Evolutionary conservation across 2,797 vertebrate genomes (phyloP).

Genomic region (Rhyacichthys aspro): DNA sequence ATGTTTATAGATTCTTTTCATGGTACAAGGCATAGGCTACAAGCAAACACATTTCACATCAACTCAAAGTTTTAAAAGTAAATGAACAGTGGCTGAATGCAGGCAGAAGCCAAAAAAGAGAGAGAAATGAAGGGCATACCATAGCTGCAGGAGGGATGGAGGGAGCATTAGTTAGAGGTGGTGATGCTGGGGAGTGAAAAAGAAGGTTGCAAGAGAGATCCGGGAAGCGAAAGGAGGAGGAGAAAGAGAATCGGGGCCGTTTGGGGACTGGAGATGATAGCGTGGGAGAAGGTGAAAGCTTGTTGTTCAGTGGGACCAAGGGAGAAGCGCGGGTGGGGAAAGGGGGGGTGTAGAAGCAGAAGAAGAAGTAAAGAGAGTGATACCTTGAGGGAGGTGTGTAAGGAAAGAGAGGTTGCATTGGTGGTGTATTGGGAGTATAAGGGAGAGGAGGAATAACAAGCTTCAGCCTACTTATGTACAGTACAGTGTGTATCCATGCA

Average conservation of each 20-base stretch:
- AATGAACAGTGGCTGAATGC: conserved; percentile 6
- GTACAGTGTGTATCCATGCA: conserved; percentile 14
- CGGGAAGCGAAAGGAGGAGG: conserved; percentile 40
- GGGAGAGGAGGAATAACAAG: conserved; percentile 68
- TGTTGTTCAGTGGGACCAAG: conserved; percentile 69
- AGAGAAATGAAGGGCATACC: conserved; percentile 22
- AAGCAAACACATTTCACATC: background rate
- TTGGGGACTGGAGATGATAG: conserved; percentile 62
- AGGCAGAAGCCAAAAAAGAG: background rate
- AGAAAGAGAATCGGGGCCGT: conserved; percentile 43
- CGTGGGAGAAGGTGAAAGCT: conserved; percentile 68
- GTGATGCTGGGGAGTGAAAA: conserved; percentile 49
- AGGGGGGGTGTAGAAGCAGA: conserved; percentile 8
- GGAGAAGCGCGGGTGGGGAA: conserved; percentile 39
- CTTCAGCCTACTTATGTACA: conserved; percentile 61
- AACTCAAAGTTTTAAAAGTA: background rate
- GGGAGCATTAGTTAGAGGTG: conserved; percentile 48
- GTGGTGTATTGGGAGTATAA: conserved; percentile 60
- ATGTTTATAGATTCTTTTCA: no score
- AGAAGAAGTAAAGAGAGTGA: conserved; percentile 35
- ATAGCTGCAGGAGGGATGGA: conserved; percentile 31
- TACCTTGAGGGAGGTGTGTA: conserved; percentile 56
- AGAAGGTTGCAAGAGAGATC: conserved; percentile 21
- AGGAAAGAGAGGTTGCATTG: conserved; percentile 64
- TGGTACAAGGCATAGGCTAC: no score